phyloP scores from a whole-genome alignment of 2,113 vertebrate species.

The Chaetodon trifascialis region DNA sequence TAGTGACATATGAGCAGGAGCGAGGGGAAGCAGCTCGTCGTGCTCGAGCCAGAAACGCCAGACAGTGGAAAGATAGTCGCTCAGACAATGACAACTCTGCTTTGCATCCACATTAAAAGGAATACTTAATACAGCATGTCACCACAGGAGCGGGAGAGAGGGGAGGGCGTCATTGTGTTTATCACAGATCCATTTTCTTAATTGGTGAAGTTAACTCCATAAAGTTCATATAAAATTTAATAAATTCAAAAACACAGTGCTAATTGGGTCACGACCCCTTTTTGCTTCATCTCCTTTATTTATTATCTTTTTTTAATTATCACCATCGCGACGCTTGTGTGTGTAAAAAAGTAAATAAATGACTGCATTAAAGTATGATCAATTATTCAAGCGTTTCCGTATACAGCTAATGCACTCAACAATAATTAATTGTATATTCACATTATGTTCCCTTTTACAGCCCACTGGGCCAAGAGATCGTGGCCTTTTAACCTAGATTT shows the following conservation, averaged over 20 bases:
- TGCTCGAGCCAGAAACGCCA: conserved; percentile 35
- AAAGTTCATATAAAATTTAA: conserved; percentile 56
- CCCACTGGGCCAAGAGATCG: conserved; percentile 57
- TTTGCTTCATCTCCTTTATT: conserved; percentile 52
- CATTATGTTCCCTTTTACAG: conserved; percentile 52
- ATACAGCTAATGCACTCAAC: conserved; percentile 57
- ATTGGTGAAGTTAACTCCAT: conserved; percentile 57
- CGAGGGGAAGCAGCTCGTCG: neutral
- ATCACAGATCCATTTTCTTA: conserved; percentile 64
- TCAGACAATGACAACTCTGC: conserved; percentile 64
- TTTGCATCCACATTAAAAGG: conserved; percentile 45
- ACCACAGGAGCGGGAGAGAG: conserved; percentile 18
- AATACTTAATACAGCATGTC: conserved; percentile 20
- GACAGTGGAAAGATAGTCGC: conserved; percentile 28
- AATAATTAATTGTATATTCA: conserved; percentile 55
- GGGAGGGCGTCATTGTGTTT: conserved; percentile 30
- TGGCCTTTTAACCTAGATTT: conserved; percentile 68
- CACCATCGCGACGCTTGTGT: neutral
- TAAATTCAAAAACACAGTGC: conserved; percentile 35
- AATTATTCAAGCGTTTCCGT: conserved; percentile 43
- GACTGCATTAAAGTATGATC: conserved; percentile 41
- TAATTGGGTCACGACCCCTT: conserved; percentile 42
- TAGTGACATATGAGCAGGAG: conserved; percentile 45
- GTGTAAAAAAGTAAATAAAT: conserved; percentile 58
- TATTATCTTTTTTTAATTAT: conserved; percentile 49